A percentile compares a stretch with the other conserved stretches of the same genome.
phyloP scores from a whole-genome alignment of 1,140 invertebrate genomes.

The Cotesia glomerata region DNA sequence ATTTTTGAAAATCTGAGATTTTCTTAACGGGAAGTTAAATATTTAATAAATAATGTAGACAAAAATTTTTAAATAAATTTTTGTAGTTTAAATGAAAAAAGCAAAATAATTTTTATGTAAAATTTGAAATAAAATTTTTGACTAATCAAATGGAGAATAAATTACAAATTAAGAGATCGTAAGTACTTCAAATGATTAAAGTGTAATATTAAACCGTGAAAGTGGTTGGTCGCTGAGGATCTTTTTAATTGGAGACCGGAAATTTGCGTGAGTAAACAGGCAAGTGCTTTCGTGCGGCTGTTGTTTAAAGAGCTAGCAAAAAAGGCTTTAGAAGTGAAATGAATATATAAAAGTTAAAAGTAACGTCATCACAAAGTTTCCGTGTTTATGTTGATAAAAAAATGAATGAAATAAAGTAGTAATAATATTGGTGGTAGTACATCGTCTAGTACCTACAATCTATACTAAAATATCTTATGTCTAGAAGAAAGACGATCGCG shows the following conservation, averaged over 20 bases:
- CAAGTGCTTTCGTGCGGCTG: conserved; percentile 1
- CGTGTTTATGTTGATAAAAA: not conserved
- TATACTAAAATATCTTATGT: not conserved
- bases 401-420: too few relatives aligned
- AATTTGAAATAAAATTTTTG: not conserved
- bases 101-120: not conserved
- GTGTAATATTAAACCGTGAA: conserved; percentile 3
- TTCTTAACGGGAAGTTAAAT: too few relatives aligned
- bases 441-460: too few relatives aligned
- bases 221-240: conserved; percentile 4
- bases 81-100: too few relatives aligned
- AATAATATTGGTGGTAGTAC: too few relatives aligned
- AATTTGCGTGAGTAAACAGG: conserved; percentile 15
- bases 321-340: not conserved
- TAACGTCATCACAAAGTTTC: conserved; percentile 5
- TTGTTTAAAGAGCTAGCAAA: not conserved
- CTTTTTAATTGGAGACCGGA: conserved; percentile 24
- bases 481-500: not conserved
- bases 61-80: too few relatives aligned
- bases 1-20: too few relatives aligned
- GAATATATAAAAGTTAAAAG: not conserved
- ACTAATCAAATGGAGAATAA: not conserved
- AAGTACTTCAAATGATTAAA: not conserved
- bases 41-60: too few relatives aligned
- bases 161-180: not conserved